A percentile compares a stretch with the other conserved stretches of the same genome.
phyloP scores from a whole-genome alignment of 2,888 invertebrate species.

The Parascotia fuliginaria region DNA sequence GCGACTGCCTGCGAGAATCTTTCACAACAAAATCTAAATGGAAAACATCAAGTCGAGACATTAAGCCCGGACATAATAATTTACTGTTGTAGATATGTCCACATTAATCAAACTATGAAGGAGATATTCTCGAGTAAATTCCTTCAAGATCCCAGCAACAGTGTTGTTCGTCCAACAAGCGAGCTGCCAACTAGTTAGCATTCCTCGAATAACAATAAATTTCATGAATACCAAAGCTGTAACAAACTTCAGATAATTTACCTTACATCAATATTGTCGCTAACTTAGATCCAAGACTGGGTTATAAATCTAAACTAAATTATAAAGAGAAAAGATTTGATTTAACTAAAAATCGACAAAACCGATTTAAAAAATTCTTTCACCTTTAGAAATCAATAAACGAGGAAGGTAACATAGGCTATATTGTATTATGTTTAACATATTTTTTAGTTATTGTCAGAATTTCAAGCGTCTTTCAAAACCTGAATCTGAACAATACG shows the following conservation, averaged over 20 bases:
- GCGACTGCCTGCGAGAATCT: no score
- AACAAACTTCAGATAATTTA: constrained; percentile 1
- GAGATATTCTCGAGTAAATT: constrained; percentile 15
- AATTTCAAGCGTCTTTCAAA: no score
- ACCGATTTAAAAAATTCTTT: no score
- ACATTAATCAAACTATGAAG: constrained; percentile 20
- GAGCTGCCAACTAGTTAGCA: constrained; percentile 19
- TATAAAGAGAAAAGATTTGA: no score
- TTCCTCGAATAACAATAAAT: constrained; percentile 22
- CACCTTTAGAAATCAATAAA: no score
- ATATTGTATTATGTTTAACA: no score
- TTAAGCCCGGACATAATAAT: not conserved
- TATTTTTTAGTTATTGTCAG: no score
- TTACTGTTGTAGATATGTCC: not conserved
- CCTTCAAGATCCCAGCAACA: constrained; percentile 1
- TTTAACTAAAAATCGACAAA: no score
- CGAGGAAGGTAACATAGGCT: no score
- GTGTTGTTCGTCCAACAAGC: constrained; percentile 7
- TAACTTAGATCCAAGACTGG: not conserved
- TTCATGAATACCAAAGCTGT: constrained; percentile 16
- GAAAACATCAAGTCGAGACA: not conserved
- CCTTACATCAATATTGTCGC: not conserved
- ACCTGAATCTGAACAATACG: no score
- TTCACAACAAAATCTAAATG: not conserved
- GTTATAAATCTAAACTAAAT: no score